Percentiles rank a stretch among this genome's conserved stretches.
Evolutionary conservation across 2,888 invertebrate genomes (phyloP).

Genomic region (Conistra vaccinii): DNA sequence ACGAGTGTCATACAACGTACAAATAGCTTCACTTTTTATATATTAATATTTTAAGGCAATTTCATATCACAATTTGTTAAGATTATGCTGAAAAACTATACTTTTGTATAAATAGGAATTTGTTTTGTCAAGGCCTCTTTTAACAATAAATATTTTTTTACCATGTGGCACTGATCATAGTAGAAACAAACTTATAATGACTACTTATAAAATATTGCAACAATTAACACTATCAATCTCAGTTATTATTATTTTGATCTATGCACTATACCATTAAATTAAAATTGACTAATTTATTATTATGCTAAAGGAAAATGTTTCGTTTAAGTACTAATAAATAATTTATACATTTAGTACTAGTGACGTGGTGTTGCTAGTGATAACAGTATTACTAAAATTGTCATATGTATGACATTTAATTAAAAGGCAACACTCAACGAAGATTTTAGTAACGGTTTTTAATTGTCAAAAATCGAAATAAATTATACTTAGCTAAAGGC

Average conservation of each 20-base stretch:
- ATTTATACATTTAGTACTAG: constrained; percentile 70
- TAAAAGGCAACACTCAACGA: constrained; percentile 38
- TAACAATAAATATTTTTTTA: constrained; percentile 61
- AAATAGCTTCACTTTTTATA: constrained; percentile 59
- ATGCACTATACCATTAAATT: constrained; percentile 75
- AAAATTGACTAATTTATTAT: constrained; percentile 86
- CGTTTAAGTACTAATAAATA: constrained; percentile 69
- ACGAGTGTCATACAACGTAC: constrained; percentile 48
- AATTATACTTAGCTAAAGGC: neutral
- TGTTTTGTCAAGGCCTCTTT: constrained; percentile 62
- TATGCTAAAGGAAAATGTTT: constrained; percentile 78
- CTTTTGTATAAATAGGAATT: constrained; percentile 64
- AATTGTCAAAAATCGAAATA: neutral
- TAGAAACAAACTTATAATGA: constrained; percentile 71
- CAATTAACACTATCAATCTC: constrained; percentile 83
- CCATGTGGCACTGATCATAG: constrained; percentile 73
- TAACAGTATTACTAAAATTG: constrained; percentile 43
- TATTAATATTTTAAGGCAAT: constrained; percentile 80
- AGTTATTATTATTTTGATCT: constrained; percentile 75
- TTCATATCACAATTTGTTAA: constrained; percentile 83
- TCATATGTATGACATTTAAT: constrained; percentile 21
- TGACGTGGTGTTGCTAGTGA: constrained; percentile 70
- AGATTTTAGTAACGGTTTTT: constrained; percentile 56
- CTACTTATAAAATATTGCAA: constrained; percentile 78
- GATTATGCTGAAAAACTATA: constrained; percentile 63